Evolutionary conservation across 2,113 vertebrate genomes (phyloP).

Genomic region (Perca schrenkii): DNA sequence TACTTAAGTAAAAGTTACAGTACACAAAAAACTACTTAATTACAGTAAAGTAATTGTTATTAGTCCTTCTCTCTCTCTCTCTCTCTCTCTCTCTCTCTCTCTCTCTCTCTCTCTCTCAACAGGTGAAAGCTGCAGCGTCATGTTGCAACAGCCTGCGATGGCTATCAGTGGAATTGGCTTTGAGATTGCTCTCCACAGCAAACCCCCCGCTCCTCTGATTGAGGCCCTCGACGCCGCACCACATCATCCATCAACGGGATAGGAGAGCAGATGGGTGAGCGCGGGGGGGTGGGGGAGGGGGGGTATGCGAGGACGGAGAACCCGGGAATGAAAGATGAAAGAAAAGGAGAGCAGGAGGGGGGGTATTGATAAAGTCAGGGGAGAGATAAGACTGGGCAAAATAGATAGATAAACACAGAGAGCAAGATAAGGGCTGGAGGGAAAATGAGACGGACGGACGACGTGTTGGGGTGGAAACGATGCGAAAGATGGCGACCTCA

Average conservation of each 20-base stretch:
- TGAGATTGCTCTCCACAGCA: constrained; percentile 70
- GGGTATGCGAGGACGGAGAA: background rate
- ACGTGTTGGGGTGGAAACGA: constrained; percentile 42
- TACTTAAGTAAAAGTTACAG: no score
- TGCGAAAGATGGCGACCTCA: constrained; percentile 22
- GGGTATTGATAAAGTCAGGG: constrained; percentile 46
- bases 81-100: background rate
- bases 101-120: constrained; percentile 27
- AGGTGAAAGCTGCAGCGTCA: constrained; percentile 59
- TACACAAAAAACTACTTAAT: no score
- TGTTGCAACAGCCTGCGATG: constrained; percentile 64
- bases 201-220: constrained; percentile 57
- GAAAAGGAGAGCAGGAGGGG: constrained; percentile 36
- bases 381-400: constrained; percentile 56
- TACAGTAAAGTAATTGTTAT: no score
- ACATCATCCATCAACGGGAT: constrained; percentile 75
- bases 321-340: constrained; percentile 52
- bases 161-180: constrained; percentile 78
- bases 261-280: constrained; percentile 38
- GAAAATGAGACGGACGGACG: constrained; percentile 33
- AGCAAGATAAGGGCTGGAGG: constrained; percentile 45
- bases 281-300: background rate
- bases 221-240: constrained; percentile 56
- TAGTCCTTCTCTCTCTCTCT: background rate
- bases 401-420: constrained; percentile 58